A percentile compares a stretch with the other conserved stretches of the same genome.
Conservation (phyloP, 2,888 invertebrate genomes). For the Adineta ricciae region DNA sequence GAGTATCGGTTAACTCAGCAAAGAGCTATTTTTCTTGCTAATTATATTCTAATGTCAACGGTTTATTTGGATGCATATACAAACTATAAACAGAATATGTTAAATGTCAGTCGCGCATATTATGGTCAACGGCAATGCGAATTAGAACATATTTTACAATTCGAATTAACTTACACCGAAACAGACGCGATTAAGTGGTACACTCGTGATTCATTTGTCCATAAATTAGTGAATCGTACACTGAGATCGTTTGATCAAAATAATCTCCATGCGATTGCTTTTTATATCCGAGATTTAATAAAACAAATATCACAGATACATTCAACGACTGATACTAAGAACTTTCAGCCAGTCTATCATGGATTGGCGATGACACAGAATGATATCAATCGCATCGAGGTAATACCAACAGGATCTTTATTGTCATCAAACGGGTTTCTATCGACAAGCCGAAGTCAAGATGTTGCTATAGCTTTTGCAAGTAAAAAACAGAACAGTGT, state of each 20-base stretch:
- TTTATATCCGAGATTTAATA: background rate
- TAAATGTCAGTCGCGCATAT: background rate
- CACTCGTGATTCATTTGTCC: background rate
- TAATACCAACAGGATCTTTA: background rate
- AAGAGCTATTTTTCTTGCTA: background rate
- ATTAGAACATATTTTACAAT: background rate
- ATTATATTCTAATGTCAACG: background rate
- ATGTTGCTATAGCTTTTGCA: background rate
- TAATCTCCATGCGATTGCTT: background rate
- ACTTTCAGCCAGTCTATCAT: background rate
- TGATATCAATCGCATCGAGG: background rate
- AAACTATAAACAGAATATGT: background rate
- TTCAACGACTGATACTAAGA: background rate
- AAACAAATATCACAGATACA: background rate
- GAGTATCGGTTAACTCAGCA: background rate
- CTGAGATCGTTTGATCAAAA: background rate
- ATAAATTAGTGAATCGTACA: background rate
- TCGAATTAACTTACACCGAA: background rate
- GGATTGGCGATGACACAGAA: background rate
- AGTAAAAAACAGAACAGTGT: background rate
- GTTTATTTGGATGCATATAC: background rate
- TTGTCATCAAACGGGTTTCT: background rate
- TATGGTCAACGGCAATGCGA: background rate
- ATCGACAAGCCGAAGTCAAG: background rate
- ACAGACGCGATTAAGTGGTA: background rate